These are phyloP conservation scores for Musca domestica DNA, from an alignment of 1,140 invertebrate species.

Conservation along the genomic window DNA sequence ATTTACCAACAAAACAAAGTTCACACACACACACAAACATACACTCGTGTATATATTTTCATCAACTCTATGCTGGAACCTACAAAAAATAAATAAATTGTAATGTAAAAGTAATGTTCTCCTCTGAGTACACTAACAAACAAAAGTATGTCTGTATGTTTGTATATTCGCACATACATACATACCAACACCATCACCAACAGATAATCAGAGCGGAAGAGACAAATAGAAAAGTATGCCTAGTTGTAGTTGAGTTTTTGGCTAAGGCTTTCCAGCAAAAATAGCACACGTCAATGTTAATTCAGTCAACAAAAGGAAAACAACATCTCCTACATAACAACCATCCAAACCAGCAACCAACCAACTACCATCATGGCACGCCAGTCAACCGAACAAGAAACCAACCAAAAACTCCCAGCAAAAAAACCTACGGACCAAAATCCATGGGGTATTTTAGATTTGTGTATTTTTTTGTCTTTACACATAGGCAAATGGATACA, in stretches of 20 bases:
- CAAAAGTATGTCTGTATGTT: neutral
- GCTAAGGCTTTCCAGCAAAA: constrained; percentile 14
- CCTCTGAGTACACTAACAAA: constrained; percentile 1
- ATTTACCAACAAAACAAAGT: constrained; percentile 1
- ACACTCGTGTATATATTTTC: no score
- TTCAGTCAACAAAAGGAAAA: constrained; percentile 43
- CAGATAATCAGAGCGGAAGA: neutral
- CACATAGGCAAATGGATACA: no score
- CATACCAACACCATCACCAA: neutral
- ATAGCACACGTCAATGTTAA: constrained; percentile 47
- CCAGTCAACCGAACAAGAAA: no score
- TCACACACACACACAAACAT: no score
- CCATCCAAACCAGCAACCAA: no score
- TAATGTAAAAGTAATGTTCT: constrained; percentile 20
- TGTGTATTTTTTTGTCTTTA: neutral
- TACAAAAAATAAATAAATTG: constrained; percentile 12
- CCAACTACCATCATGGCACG: no score
- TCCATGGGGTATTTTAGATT: constrained; percentile 45
- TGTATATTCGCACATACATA: no score
- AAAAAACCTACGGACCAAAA: constrained; percentile 11
- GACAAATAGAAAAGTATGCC: neutral
- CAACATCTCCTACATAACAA: neutral
- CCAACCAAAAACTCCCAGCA: no score
- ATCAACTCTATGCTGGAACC: neutral
- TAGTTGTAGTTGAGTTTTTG: neutral